phyloP scores from a whole-genome alignment of 2,888 invertebrate species.

The Macaria liturata region DNA sequence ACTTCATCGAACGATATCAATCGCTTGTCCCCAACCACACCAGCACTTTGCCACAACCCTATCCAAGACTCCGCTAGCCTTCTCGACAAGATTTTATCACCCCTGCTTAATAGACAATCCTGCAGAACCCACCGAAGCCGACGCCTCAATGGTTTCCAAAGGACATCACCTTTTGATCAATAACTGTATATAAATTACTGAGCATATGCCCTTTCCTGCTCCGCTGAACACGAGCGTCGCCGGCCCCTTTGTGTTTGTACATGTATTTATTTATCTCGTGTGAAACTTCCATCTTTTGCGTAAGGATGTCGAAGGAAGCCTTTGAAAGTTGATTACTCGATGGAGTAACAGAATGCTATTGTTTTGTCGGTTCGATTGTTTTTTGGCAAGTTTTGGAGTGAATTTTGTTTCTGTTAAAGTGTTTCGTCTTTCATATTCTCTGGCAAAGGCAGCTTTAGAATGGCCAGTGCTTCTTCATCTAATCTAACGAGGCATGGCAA shows the following conservation, averaged over 20 bases:
- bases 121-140: slow-evolving; percentile 58
- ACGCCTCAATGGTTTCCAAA: slow-evolving; percentile 76
- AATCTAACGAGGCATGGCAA: no score
- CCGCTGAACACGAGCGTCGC: slow-evolving; percentile 65
- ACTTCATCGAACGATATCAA: slow-evolving; percentile 28
- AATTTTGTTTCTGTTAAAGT: no score
- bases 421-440: no score
- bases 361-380: slow-evolving; percentile 8
- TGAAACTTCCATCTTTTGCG: slow-evolving; percentile 38
- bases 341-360: slow-evolving; percentile 5
- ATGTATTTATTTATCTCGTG: slow-evolving; percentile 33
- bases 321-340: slow-evolving; percentile 15
- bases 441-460: no score
- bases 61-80: slow-evolving; percentile 54
- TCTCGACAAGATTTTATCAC: slow-evolving; percentile 72
- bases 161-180: slow-evolving; percentile 82
- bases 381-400: neutral
- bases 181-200: slow-evolving; percentile 82
- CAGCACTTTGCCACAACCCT: slow-evolving; percentile 43
- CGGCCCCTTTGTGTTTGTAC: slow-evolving; percentile 53
- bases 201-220: slow-evolving; percentile 80
- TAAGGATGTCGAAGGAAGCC: slow-evolving; percentile 36
- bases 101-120: slow-evolving; percentile 72
- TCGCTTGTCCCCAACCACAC: slow-evolving; percentile 38
- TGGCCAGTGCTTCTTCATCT: no score